These are phyloP conservation scores for Drosophila nikananu DNA, from an alignment of 1,140 invertebrate genomes.

Conservation along the genomic window DNA sequence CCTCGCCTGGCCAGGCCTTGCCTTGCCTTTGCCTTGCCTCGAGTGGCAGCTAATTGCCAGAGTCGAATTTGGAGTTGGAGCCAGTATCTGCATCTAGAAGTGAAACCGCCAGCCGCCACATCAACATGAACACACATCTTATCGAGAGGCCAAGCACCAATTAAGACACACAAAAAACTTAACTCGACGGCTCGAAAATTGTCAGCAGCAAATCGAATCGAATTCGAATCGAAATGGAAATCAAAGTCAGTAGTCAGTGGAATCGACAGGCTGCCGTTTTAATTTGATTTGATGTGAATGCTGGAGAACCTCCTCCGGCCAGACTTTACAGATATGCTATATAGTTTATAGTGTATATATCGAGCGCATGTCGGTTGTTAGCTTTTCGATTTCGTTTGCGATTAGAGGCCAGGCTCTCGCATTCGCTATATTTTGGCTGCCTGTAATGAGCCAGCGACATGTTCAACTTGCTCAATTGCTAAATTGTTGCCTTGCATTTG, in stretches of 20 bases:
- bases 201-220: constrained; percentile 41
- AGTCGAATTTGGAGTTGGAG: constrained; percentile 4
- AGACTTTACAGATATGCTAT: constrained; percentile 18
- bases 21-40: background rate
- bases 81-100: constrained; percentile 27
- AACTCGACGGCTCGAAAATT: constrained; percentile 62
- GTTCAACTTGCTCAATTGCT: constrained; percentile 55
- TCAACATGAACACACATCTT: constrained; percentile 78
- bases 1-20: background rate
- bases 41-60: constrained; percentile 34
- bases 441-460: constrained; percentile 55
- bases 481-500: constrained; percentile 43
- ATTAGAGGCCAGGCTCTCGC: constrained; percentile 50
- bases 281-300: constrained; percentile 70
- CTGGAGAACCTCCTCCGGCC: constrained; percentile 26
- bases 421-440: constrained; percentile 34
- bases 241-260: constrained; percentile 52
- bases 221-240: constrained; percentile 74
- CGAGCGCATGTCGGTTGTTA: constrained; percentile 25
- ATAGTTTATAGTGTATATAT: background rate
- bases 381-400: constrained; percentile 73
- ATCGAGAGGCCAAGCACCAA: constrained; percentile 64
- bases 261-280: constrained; percentile 64
- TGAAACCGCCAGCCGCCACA: constrained; percentile 41
- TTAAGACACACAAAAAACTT: constrained; percentile 74